phyloP scores from a whole-genome alignment of 2,113 vertebrate species.

The Ceuthmochares aereus region DNA sequence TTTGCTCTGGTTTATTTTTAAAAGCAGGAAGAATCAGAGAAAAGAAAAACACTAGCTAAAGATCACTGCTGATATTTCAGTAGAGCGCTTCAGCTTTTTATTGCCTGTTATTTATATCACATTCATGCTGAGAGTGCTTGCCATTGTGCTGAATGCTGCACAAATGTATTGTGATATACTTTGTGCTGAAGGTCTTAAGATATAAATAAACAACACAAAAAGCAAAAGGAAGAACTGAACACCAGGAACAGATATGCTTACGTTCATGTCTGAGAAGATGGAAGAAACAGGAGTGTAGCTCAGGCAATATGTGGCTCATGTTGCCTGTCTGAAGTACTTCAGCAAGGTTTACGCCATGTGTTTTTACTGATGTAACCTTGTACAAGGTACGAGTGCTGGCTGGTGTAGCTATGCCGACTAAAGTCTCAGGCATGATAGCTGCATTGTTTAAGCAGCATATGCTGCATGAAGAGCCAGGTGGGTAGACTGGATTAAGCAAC shows the following conservation, averaged over 20 bases:
- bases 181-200: not conserved
- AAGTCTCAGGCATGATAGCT: not conserved
- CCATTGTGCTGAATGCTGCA: not conserved
- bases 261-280: not conserved
- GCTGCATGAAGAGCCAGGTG: not conserved
- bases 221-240: not conserved
- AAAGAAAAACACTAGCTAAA: not conserved
- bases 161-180: not conserved
- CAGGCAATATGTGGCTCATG: not conserved
- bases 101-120: constrained; percentile 43
- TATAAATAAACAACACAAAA: constrained; percentile 14
- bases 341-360: accelerated
- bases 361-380: not conserved
- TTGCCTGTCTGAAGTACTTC: not conserved
- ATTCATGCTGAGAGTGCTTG: not conserved
- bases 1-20: constrained; percentile 30
- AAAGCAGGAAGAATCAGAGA: not conserved
- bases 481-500: not conserved
- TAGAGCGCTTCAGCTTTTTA: constrained; percentile 1
- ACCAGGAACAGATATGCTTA: not conserved
- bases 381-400: not conserved
- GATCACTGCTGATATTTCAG: constrained; percentile 28
- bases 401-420: not conserved
- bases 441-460: not conserved
- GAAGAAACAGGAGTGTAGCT: not conserved